These are phyloP conservation scores for Dryoscopus gambensis DNA, from an alignment of 2,113 vertebrate species.

Conservation along the genomic window DNA sequence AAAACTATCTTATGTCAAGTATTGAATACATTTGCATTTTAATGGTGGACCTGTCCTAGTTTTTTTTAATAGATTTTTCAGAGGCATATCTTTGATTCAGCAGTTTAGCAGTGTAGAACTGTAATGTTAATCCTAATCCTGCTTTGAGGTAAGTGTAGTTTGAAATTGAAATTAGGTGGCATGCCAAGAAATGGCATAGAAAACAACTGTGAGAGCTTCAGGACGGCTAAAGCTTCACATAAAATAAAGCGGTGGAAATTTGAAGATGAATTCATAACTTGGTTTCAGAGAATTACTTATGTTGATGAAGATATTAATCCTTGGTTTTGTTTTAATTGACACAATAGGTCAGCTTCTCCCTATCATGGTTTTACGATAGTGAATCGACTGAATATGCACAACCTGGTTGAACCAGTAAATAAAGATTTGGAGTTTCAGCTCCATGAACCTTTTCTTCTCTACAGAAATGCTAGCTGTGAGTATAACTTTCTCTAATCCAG, in stretches of 20 bases:
- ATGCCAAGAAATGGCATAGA: neutral
- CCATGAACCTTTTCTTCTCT: slow-evolving; percentile 96
- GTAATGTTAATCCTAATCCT: neutral
- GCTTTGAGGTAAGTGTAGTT: neutral
- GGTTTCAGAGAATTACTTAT: neutral
- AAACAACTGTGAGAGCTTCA: neutral
- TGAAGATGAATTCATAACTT: neutral
- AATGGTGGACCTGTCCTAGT: neutral
- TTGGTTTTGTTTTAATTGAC: slow-evolving; percentile 32
- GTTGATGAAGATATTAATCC: neutral
- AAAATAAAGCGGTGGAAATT: neutral
- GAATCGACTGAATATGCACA: slow-evolving; percentile 93
- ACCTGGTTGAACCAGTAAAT: slow-evolving; percentile 96
- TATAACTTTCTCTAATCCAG: slow-evolving; percentile 26
- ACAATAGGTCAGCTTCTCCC: slow-evolving; percentile 89
- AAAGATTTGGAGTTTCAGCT: slow-evolving; percentile 98
- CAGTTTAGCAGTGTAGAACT: neutral
- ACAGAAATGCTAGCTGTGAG: slow-evolving; percentile 89
- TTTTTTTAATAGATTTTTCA: neutral
- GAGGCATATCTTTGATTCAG: neutral
- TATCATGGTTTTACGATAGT: slow-evolving; percentile 97
- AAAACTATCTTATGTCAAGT: neutral
- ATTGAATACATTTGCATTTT: neutral
- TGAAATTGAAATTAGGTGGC: neutral
- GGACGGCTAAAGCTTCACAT: neutral